Evolutionary conservation across 2,888 invertebrate species (phyloP).

Genomic region (Lepetodrilus schrolli): DNA sequence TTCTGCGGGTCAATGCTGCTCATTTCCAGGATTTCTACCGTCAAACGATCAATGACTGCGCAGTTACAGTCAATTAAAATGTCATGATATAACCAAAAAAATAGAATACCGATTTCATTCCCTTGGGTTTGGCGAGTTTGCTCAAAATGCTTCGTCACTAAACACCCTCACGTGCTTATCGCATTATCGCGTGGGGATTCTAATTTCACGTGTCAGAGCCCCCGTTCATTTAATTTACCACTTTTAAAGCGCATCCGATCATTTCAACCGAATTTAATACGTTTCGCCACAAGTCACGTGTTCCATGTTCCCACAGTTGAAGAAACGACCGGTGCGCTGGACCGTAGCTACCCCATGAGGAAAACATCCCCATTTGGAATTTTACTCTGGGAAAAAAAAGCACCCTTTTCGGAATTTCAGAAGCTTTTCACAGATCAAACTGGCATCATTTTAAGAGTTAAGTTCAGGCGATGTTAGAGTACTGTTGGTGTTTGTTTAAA

Average conservation of each 20-base stretch:
- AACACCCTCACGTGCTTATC: neutral
- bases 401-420: neutral
- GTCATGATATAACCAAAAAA: constrained; percentile 13
- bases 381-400: constrained; percentile 13
- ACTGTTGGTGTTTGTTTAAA: neutral
- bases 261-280: constrained; percentile 21
- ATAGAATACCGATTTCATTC: neutral
- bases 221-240: constrained; percentile 1
- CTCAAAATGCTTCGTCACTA: neutral
- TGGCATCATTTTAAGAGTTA: constrained; percentile 6
- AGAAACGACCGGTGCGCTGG: neutral
- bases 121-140: neutral
- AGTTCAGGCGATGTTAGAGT: neutral
- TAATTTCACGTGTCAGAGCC: constrained; percentile 31
- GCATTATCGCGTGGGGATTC: constrained; percentile 10
- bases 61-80: constrained; percentile 13
- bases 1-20: too few relatives aligned
- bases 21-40: neutral
- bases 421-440: neutral
- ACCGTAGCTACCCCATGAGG: constrained; percentile 15
- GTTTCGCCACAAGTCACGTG: constrained; percentile 13
- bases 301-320: constrained; percentile 15
- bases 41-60: constrained; percentile 7
- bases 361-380: constrained; percentile 2
- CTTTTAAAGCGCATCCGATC: constrained; percentile 5